Conservation (phyloP, 2,113 vertebrate species). For the Natator depressus region DNA sequence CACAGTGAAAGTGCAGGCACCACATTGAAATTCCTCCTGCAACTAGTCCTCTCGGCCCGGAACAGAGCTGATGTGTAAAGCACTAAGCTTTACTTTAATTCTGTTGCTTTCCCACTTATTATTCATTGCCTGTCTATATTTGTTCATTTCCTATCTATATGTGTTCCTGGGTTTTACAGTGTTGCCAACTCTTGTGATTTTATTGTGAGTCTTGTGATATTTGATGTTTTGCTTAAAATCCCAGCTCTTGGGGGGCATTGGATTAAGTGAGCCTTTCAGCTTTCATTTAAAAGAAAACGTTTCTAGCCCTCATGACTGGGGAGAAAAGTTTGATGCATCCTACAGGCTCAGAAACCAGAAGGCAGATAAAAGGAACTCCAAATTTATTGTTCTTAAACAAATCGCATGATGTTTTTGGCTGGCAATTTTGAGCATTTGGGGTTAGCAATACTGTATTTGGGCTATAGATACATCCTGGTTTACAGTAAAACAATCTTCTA, state of each 20-base stretch:
- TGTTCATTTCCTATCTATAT: neutral
- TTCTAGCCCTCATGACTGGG: neutral
- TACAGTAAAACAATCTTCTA: neutral
- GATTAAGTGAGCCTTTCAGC: neutral
- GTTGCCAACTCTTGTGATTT: neutral
- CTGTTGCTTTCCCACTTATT: neutral
- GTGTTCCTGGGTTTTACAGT: neutral
- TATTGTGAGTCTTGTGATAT: neutral
- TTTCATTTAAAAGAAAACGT: neutral
- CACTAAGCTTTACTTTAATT: neutral
- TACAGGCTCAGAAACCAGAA: neutral
- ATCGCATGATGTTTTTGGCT: neutral
- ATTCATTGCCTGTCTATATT: neutral
- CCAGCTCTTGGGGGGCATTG: neutral
- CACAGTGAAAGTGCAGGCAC: neutral
- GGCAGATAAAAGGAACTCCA: neutral
- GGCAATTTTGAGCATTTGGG: neutral
- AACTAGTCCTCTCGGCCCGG: neutral
- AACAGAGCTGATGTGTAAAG: neutral
- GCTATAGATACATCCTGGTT: neutral
- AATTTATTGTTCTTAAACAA: neutral
- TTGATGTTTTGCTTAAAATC: neutral
- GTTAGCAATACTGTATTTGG: neutral
- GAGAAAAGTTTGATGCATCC: neutral
- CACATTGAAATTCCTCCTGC: neutral